Evolutionary conservation across 1,140 invertebrate genomes (phyloP).

Genomic region (Latrodectus geometricus): DNA sequence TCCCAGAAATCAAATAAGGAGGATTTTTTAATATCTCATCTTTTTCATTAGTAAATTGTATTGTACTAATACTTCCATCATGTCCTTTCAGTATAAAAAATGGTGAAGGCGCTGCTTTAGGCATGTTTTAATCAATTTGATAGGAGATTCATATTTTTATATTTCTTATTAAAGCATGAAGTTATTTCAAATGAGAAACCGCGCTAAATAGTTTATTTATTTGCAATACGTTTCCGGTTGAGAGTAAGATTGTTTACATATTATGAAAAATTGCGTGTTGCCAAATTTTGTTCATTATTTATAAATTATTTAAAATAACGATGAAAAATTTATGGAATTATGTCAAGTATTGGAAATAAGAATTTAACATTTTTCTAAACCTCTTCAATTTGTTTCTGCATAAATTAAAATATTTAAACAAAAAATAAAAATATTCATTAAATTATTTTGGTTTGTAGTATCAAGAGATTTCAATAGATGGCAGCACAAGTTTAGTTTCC

Average conservation of each 20-base stretch:
- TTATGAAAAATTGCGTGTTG: neutral
- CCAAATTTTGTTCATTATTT: too few species aligned
- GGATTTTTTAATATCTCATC: neutral
- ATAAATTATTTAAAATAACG: too few species aligned
- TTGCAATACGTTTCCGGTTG: neutral
- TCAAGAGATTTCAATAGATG: neutral
- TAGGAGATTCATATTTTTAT: neutral
- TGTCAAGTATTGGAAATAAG: neutral
- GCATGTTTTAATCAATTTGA: neutral
- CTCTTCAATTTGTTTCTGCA: neutral
- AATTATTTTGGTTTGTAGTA: neutral
- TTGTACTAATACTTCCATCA: conserved; percentile 20
- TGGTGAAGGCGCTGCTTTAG: conserved; percentile 51
- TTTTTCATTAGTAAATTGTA: conserved; percentile 25
- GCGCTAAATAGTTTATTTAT: neutral
- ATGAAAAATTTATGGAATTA: neutral
- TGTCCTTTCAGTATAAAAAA: conserved; percentile 50
- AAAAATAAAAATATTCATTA: neutral
- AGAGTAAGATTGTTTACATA: neutral
- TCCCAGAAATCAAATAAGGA: conserved; percentile 51
- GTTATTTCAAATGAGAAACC: neutral
- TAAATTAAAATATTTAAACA: neutral
- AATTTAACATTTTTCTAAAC: neutral
- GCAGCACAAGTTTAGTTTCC: conserved; percentile 1
- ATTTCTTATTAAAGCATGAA: neutral